Evolutionary conservation across 2,113 vertebrate genomes (phyloP).

Genomic region (Tretioscincus oriximinensis): DNA sequence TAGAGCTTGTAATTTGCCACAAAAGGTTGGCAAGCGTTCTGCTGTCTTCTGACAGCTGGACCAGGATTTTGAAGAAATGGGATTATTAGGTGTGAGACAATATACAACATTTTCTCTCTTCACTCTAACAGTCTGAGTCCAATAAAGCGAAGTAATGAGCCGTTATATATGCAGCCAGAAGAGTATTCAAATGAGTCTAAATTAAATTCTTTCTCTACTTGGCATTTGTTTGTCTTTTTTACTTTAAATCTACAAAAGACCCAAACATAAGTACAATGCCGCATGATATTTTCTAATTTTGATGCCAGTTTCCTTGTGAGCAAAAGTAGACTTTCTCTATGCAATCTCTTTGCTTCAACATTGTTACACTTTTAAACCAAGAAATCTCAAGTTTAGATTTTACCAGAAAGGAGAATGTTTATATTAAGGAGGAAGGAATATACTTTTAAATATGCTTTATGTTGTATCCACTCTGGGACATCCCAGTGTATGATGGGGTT

Average conservation of each 20-base stretch:
- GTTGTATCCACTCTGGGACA: no score
- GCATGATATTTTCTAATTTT: no score
- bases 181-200: background rate
- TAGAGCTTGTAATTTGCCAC: conserved; percentile 22
- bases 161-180: background rate
- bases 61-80: background rate
- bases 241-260: background rate
- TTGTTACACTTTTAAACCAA: no score
- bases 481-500: no score
- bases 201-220: background rate
- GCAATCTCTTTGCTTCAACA: no score
- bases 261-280: no score
- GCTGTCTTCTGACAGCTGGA: conserved; percentile 2
- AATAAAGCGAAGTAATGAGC: background rate
- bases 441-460: no score
- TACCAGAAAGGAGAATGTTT: background rate
- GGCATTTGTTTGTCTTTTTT: background rate
- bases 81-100: background rate
- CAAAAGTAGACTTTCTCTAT: background rate
- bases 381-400: background rate
- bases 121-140: background rate
- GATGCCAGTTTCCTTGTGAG: no score
- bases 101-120: background rate
- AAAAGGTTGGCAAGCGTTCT: background rate
- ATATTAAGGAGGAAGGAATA: background rate